Evolutionary conservation across 2,113 vertebrate genomes (phyloP), one percentile per base, ranked within the genome.

Genomic region (Bothrops jararaca): DNA sequence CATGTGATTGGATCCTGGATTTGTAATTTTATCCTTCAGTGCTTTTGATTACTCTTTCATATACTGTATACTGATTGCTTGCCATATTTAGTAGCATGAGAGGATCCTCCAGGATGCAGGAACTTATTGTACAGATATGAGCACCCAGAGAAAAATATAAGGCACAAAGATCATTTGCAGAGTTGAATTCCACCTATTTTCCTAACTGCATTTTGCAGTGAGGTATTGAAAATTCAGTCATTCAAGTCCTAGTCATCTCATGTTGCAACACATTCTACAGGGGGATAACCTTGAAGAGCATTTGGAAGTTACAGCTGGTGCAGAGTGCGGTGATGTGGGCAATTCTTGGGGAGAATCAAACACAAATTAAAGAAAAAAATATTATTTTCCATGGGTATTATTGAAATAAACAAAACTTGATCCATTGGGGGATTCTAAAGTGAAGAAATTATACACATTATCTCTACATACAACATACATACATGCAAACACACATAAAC

Each of bases 11-110:
- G 53, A 96, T 87, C 50, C 9, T 1, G 95, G 85, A 54, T 95
- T 95, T 95, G 89, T 54, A 97, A 94, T 97, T 96, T 96, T 96
- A 94, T 91, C 60, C 9, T 91, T 89, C 90, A 93, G 1, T 93
- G 93, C 52, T 95, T 96, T 86, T 60, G 86, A 93, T 90, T 91
- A 64, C 86, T 93, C 22, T 56, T 91, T 95, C 87, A 90, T 42
- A 52, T 93, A 50, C 8, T 50, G 48, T 50, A 93, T 94, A 96
- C 91, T 53, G 85, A 94, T 94, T 64, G 24, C 89, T 96, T 58
- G 45, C 91, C 95, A 89, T 1, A 52, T 54, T 94, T 4, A 24
- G 53, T 85, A 50, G 93, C 91, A 93, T 95, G 13, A 95, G 88
- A 20, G 93, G 0, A 64, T 86, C 88, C 94, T 94, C 64, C 53